Evolutionary conservation across 2,888 invertebrate species (phyloP).

Genomic region (Erannis defoliaria): DNA sequence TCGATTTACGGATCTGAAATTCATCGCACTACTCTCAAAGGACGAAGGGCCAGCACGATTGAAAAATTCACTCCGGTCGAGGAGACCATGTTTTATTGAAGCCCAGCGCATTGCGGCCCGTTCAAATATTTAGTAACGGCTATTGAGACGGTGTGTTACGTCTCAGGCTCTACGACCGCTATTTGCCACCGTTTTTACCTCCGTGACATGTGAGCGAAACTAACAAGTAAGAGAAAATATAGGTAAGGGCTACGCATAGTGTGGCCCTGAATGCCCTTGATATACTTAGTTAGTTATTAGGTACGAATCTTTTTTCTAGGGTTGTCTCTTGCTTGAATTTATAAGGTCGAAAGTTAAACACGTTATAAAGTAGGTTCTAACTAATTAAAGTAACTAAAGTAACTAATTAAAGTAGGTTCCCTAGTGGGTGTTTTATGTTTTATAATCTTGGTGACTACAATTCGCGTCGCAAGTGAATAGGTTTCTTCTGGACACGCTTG

Average conservation of each 20-base stretch:
- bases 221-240: constrained; percentile 26
- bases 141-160: constrained; percentile 67
- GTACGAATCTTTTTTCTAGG: constrained; percentile 1
- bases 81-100: constrained; percentile 77
- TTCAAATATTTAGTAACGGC: constrained; percentile 77
- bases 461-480: no score
- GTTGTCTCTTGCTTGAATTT: background rate
- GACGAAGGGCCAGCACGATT: constrained; percentile 60
- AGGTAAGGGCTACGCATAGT: background rate
- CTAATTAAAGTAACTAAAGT: no score
- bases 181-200: constrained; percentile 51
- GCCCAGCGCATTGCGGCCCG: constrained; percentile 73
- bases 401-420: no score
- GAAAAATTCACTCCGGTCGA: constrained; percentile 75
- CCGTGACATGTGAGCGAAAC: constrained; percentile 38
- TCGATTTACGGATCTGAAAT: constrained; percentile 30
- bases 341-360: background rate
- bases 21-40: constrained; percentile 53
- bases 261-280: background rate
- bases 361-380: no score
- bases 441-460: no score
- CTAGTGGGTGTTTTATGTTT: no score
- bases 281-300: no score
- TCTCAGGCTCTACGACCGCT: constrained; percentile 50
- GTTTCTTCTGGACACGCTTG: no score